phyloP scores from a whole-genome alignment of 2,113 vertebrate species.

The Hydrolagus affinis region DNA sequence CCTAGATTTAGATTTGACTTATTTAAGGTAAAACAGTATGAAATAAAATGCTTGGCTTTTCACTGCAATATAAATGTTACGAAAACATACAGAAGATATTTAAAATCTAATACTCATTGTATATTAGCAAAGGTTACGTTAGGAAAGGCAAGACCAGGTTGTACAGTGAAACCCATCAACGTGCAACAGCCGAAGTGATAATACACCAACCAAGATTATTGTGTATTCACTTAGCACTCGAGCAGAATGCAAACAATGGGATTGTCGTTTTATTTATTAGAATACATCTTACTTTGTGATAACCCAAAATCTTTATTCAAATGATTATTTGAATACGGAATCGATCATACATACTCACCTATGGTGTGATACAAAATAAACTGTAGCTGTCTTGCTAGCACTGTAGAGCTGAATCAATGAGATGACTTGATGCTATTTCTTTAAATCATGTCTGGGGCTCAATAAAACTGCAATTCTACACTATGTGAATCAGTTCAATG shows the following conservation, averaged over 20 bases:
- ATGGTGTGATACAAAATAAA: background rate
- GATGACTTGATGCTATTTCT: too few species aligned
- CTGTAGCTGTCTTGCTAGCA: too few species aligned
- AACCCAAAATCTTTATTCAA: background rate
- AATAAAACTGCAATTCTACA: too few species aligned
- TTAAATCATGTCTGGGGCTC: too few species aligned
- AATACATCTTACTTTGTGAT: constrained; percentile 28
- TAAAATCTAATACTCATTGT: background rate
- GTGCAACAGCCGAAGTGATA: constrained; percentile 19
- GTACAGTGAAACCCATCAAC: constrained; percentile 2
- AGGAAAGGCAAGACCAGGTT: background rate
- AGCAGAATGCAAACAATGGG: background rate
- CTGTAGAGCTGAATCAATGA: too few species aligned
- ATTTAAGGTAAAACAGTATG: background rate
- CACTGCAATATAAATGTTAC: constrained; percentile 10
- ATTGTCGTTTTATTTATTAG: constrained; percentile 27
- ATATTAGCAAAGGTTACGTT: background rate
- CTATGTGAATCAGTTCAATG: too few species aligned
- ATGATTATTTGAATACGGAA: constrained; percentile 15
- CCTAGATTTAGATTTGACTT: background rate
- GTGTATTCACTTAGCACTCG: constrained; percentile 19
- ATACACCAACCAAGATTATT: constrained; percentile 20
- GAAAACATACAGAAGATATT: background rate
- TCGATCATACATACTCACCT: background rate
- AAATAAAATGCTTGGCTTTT: background rate